Evolutionary conservation across 2,888 invertebrate genomes (phyloP).

Genomic region (Stramonita haemastoma): DNA sequence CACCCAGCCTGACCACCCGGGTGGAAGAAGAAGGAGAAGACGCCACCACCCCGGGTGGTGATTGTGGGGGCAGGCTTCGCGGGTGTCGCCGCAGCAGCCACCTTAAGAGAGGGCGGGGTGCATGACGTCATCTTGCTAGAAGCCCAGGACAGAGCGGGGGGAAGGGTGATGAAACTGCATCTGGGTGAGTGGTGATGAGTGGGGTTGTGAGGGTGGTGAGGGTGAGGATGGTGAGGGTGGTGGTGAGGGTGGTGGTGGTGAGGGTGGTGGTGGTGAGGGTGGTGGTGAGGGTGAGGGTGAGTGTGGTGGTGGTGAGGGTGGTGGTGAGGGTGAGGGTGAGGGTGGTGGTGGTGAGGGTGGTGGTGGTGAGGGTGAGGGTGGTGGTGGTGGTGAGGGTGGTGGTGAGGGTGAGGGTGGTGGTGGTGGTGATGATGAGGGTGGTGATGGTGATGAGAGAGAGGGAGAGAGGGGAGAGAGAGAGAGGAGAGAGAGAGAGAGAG

Average conservation of each 20-base stretch:
- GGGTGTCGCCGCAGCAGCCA: conserved; percentile 46
- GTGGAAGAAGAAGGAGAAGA: not conserved
- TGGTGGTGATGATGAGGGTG: too few relatives aligned
- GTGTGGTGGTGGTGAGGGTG: not conserved
- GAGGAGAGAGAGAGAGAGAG: too few relatives aligned
- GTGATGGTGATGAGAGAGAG: too few relatives aligned
- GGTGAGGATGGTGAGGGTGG: not conserved
- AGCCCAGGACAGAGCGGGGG: conserved; percentile 49
- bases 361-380: too few relatives aligned
- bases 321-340: too few relatives aligned
- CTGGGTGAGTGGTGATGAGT: conserved; percentile 39
- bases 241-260: not conserved
- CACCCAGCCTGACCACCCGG: too few relatives aligned
- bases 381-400: too few relatives aligned
- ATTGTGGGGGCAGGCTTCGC: conserved; percentile 52
- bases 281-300: not conserved
- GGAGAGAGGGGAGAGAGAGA: too few relatives aligned
- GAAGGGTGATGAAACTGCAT: conserved; percentile 45
- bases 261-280: not conserved
- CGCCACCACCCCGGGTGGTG: conserved; percentile 28
- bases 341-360: too few relatives aligned
- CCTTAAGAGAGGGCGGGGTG: conserved; percentile 38
- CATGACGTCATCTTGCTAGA: conserved; percentile 45
- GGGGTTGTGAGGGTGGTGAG: not conserved
- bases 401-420: too few relatives aligned